Evolutionary conservation across 1,140 invertebrate species (phyloP), one percentile per base, ranked within the genome.

Genomic region (Melitaea cinxia): DNA sequence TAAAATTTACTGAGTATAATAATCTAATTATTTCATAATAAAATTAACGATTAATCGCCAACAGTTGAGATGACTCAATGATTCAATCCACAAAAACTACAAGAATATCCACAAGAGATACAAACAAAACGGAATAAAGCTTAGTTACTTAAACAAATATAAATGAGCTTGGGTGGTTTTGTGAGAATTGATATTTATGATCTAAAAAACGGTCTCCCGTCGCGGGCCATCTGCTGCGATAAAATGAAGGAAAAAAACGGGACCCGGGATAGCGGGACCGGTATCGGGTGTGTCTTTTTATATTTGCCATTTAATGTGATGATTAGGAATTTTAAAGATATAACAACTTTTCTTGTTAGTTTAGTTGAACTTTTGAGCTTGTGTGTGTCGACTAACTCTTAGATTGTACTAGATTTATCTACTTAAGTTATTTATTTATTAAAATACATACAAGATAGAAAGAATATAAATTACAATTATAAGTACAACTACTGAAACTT

Each of bases 161-260:
- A 82, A 85, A 86, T 88, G 82, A 61, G 74, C 82, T 68, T 77
- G 76, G 78, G 78, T 78, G 75, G 58, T 75, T 70, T 75, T 76
- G 71, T 76, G 78, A 68, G 81, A 85, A 88, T 85, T 88, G 83
- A 86, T 88, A 86, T 88, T 88, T 88, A 86, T 84, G 78, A 72
- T 78, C 56, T 71, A 83, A 85, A 87, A 45, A 87, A 82, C 61
- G 79, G 69, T 67, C 65, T 75, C 83, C 83, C 77, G 78, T 73
- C 52, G 83, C 53, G 81, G 55, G 65, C 65, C 85, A 86, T 77
- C 81, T 85, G 83, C 72, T 69, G 30, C 33, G 54, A 62, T 65
- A 65, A 67, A 68, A 66, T 19, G 58, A 23, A 50, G 58, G 39
- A 60, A 64, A 61, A 58, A 57, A 55, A 65, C 33, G 52, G 33